Conservation (phyloP, 2,797 vertebrate species). For the Mormyrops attenuatus region DNA sequence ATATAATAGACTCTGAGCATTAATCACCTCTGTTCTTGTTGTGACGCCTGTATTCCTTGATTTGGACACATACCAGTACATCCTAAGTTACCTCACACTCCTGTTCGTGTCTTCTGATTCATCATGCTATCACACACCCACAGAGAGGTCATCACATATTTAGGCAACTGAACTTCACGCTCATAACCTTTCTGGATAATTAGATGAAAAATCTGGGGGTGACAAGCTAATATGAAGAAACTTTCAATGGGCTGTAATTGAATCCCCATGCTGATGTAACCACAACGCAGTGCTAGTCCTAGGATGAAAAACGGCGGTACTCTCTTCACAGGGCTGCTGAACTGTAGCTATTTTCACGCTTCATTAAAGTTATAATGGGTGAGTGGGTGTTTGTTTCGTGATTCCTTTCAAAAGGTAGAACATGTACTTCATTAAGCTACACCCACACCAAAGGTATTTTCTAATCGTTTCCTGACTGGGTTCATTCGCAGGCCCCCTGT, state of each 20-base stretch:
- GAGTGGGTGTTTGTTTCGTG: slow-evolving; percentile 20
- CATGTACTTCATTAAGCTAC: slow-evolving; percentile 19
- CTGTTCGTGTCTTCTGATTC: neutral
- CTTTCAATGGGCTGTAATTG: neutral
- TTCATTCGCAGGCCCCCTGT: neutral
- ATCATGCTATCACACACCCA: neutral
- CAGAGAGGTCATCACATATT: neutral
- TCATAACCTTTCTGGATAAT: neutral
- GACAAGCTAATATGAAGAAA: neutral
- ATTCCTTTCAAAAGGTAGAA: slow-evolving; percentile 16
- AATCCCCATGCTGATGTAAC: neutral
- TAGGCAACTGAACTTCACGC: neutral
- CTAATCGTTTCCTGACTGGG: neutral
- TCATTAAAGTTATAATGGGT: slow-evolving; percentile 19
- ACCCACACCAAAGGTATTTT: slow-evolving; percentile 5
- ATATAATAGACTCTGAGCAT: neutral
- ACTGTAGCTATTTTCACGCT: slow-evolving; percentile 16
- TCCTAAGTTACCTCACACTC: neutral
- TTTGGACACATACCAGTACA: neutral
- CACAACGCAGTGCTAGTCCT: neutral
- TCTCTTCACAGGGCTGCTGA: neutral
- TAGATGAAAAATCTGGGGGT: neutral
- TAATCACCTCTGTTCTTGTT: neutral
- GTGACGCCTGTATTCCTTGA: neutral
- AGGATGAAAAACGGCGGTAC: neutral